A percentile compares a stretch with the other conserved stretches of the same genome.
Evolutionary conservation across 2,888 invertebrate species (phyloP).

Genomic region (Hirtodrosophila cameraria): DNA sequence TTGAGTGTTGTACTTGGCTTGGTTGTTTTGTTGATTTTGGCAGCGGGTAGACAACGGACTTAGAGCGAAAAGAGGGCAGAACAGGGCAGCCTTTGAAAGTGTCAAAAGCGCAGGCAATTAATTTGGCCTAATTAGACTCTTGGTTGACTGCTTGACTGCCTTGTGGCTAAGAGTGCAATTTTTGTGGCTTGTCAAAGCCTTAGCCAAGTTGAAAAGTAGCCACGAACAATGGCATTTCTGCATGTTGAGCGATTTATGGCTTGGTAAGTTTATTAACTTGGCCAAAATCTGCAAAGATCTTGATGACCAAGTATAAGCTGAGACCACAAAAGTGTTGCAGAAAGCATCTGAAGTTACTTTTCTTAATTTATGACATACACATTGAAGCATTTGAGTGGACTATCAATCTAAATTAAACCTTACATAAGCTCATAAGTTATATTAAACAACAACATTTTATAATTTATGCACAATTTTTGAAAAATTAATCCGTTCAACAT

Average conservation of each 20-base stretch:
- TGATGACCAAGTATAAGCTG: constrained; percentile 2
- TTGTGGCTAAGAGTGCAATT: constrained; percentile 62
- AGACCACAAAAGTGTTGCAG: not conserved
- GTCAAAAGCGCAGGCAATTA: constrained; percentile 79
- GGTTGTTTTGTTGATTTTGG: constrained; percentile 64
- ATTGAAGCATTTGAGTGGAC: not conserved
- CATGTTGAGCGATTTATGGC: constrained; percentile 75
- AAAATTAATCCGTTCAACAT: too few relatives aligned
- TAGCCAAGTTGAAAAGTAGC: constrained; percentile 44
- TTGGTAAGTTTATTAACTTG: constrained; percentile 53
- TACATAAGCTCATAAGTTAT: too few relatives aligned
- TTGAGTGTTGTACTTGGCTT: constrained; percentile 73
- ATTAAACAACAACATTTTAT: too few relatives aligned
- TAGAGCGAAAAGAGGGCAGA: not conserved
- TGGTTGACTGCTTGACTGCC: constrained; percentile 60
- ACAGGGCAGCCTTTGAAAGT: constrained; percentile 65
- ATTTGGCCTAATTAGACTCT: constrained; percentile 76
- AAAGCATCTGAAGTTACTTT: not conserved
- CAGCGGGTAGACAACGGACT: not conserved
- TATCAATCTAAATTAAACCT: too few relatives aligned
- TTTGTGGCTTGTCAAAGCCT: constrained; percentile 63
- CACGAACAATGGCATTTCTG: constrained; percentile 56
- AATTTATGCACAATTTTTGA: too few relatives aligned
- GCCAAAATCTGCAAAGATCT: constrained; percentile 34
- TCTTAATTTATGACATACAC: constrained; percentile 30